Evolutionary conservation across 2,888 invertebrate species (phyloP), one percentile per base, ranked within the genome.

Genomic region (Lasius fuliginosus): DNA sequence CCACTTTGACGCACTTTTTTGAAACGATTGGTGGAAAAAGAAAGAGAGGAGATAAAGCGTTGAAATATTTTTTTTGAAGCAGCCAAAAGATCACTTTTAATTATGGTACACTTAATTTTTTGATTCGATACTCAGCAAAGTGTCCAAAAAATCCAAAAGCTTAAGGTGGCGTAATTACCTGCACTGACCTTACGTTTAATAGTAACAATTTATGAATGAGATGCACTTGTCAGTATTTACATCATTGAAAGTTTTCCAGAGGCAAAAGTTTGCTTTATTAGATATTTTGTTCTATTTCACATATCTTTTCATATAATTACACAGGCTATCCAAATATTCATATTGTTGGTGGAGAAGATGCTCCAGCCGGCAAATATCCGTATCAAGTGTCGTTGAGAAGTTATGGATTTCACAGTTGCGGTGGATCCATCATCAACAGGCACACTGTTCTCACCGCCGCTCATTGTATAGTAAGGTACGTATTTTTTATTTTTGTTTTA

Each of bases 381-480:
- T 96, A 96, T 91, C 94, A 94, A 89, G 96, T 96, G 0, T 96
- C 96, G 0, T 89, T 96, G 1, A 92, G 96, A 64, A 0, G 1
- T 18, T 1, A 9, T 2, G 94, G 95, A 8, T 93, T 94, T 89
- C 96, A 96, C 85, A 96, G 95, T 91, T 96, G 96, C 85, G 96
- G 96, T 0, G 96, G 96, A 0, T 96, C 96, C 0, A 94, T 96
- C 2, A 92, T 96, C 11, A 95, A 95, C 40, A 95, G 95, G 0
- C 92, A 95, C 12, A 95, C 95, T 3, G 95, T 96, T 36, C 89
- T 96, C 0, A 96, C 96, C 0, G 96, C 96, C 1, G 96, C 96
- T 1, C 96, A 96, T 87, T 96, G 96, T 67, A 94, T 96, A 12
- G 92, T 94, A 40, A 93, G 95, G 96, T 96, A 90, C 36, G 82